phyloP scores from a whole-genome alignment of 2,113 vertebrate genomes.

The Chinchilla lanigera region DNA sequence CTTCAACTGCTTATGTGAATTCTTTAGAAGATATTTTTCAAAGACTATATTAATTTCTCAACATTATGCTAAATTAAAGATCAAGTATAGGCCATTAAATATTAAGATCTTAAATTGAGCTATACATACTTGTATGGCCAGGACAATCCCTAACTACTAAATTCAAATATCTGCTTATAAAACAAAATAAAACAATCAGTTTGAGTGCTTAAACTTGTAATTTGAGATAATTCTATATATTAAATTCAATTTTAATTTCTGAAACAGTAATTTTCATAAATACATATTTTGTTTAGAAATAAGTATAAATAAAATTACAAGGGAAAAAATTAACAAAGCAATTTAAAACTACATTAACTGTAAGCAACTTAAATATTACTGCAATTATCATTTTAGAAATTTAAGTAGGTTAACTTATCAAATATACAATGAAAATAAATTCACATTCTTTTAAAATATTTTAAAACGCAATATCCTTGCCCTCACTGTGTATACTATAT shows the following conservation, averaged over 20 bases:
- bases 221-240: neutral
- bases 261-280: conserved; percentile 32
- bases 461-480: neutral
- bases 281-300: conserved; percentile 44
- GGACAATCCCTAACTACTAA: neutral
- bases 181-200: neutral
- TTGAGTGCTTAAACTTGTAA: neutral
- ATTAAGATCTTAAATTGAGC: neutral
- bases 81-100: neutral
- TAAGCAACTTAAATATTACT: conserved; percentile 21
- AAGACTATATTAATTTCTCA: conserved; percentile 35
- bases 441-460: conserved; percentile 36
- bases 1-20: neutral
- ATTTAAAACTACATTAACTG: neutral
- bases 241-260: conserved; percentile 8
- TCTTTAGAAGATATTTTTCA: neutral
- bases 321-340: neutral
- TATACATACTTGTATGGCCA: conserved; percentile 2
- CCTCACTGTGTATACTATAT: neutral
- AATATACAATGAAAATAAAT: conserved; percentile 32
- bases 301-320: neutral
- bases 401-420: neutral
- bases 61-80: conserved; percentile 25
- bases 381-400: neutral
- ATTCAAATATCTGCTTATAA: conserved; percentile 21